Evolutionary conservation across 2,113 vertebrate genomes (phyloP).

Genomic region (Ciconia boyciana): DNA sequence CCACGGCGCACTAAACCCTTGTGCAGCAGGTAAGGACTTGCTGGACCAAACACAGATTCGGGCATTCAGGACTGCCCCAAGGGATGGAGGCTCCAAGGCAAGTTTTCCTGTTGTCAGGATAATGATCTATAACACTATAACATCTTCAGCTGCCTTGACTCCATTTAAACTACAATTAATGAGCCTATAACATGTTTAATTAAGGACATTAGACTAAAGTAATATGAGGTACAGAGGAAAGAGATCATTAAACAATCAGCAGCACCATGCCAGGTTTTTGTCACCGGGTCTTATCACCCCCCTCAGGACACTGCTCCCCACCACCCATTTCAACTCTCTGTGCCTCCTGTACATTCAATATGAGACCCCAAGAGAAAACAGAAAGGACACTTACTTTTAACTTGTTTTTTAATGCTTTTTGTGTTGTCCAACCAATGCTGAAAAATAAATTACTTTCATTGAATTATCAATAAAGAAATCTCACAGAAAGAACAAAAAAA

Average conservation of each 20-base stretch:
- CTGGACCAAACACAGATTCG: background rate
- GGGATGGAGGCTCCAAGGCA: background rate
- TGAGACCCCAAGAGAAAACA: background rate
- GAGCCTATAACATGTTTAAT: background rate
- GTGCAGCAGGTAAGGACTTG: background rate
- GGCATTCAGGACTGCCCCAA: background rate
- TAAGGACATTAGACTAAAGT: background rate
- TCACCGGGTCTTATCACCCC: background rate
- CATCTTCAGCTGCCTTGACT: background rate
- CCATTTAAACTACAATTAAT: background rate
- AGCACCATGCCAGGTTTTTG: background rate
- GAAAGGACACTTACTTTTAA: constrained; percentile 91
- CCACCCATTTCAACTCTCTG: background rate
- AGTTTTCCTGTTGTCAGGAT: background rate
- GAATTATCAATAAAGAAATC: constrained; percentile 1
- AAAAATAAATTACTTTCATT: constrained; percentile 36
- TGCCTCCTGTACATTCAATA: background rate
- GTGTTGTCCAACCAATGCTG: constrained; percentile 98
- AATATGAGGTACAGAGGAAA: background rate
- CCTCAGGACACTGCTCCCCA: background rate
- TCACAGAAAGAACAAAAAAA: background rate
- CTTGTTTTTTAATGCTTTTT: constrained; percentile 99
- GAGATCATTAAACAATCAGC: background rate
- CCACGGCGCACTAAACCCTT: background rate
- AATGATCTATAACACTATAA: background rate